Percentiles rank a stretch among this genome's conserved stretches.
Conservation (phyloP, 64 coral and sea anemone genomes). For the Trachythela sp. region DNA sequence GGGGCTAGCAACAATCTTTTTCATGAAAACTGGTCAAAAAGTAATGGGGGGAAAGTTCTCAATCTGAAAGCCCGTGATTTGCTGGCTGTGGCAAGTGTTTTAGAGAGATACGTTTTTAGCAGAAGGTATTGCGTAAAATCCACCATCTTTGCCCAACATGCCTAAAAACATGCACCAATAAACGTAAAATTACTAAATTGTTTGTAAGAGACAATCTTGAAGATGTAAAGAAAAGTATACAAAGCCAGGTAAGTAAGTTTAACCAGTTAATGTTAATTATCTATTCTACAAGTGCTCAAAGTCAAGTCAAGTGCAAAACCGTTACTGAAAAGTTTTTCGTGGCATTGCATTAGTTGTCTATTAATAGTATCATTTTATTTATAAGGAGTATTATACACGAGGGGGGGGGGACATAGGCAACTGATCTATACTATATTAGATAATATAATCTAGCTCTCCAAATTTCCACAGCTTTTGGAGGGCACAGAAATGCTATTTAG, state of each 20-base stretch:
- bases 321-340: neutral
- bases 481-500: too few species aligned
- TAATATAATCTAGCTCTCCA: too few species aligned
- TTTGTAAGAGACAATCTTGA: neutral
- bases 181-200: neutral
- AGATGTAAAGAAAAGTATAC: neutral
- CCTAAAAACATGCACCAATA: neutral
- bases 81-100: neutral
- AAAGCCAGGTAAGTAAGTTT: neutral
- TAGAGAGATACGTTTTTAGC: neutral
- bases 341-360: neutral
- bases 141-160: neutral
- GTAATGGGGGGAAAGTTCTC: neutral
- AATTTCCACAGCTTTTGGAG: too few species aligned
- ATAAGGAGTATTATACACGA: too few species aligned
- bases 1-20: neutral
- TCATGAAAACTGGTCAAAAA: neutral
- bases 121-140: neutral
- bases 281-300: neutral
- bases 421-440: too few species aligned
- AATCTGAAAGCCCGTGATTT: neutral
- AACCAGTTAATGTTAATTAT: too few species aligned
- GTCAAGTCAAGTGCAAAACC: neutral
- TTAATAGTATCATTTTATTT: too few species aligned
- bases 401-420: too few species aligned